Conservation (phyloP, 2,888 invertebrate genomes). For the Digitonthophagus gazella region DNA sequence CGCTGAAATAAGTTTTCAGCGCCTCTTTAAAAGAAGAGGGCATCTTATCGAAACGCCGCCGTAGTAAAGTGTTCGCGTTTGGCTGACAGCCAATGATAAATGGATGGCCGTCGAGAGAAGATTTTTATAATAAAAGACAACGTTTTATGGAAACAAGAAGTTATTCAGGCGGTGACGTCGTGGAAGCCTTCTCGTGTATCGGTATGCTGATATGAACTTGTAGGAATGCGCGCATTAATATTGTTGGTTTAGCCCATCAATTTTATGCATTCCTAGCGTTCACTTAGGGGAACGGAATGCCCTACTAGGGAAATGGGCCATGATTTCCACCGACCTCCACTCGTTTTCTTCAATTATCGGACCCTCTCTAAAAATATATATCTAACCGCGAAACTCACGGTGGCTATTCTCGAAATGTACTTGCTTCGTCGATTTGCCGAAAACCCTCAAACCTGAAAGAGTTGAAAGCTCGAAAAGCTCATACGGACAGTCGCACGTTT, state of each 20-base stretch:
- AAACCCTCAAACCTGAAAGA: not conserved
- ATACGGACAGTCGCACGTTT: no score
- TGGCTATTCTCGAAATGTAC: not conserved
- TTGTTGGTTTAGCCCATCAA: slow-evolving; percentile 23
- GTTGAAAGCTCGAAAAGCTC: not conserved
- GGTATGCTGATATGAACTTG: slow-evolving; percentile 36
- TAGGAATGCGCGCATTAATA: slow-evolving; percentile 29
- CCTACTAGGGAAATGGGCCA: not conserved
- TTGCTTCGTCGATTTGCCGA: not conserved
- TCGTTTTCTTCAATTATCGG: no score
- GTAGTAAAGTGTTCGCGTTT: not conserved
- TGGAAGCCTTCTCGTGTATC: slow-evolving; percentile 31
- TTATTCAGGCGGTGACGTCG: not conserved
- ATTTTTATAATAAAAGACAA: not conserved
- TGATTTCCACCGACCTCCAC: not conserved
- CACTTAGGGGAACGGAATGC: not conserved
- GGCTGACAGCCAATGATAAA: not conserved
- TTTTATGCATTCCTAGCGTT: not conserved
- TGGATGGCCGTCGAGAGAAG: not conserved
- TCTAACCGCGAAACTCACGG: not conserved
- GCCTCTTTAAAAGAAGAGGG: slow-evolving; percentile 7
- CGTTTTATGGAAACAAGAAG: not conserved
- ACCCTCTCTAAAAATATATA: not conserved
- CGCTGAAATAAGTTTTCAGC: not conserved
- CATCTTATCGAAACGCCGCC: not conserved